phyloP scores from a whole-genome alignment of 2,113 vertebrate genomes.

The Corydoras sp. region DNA sequence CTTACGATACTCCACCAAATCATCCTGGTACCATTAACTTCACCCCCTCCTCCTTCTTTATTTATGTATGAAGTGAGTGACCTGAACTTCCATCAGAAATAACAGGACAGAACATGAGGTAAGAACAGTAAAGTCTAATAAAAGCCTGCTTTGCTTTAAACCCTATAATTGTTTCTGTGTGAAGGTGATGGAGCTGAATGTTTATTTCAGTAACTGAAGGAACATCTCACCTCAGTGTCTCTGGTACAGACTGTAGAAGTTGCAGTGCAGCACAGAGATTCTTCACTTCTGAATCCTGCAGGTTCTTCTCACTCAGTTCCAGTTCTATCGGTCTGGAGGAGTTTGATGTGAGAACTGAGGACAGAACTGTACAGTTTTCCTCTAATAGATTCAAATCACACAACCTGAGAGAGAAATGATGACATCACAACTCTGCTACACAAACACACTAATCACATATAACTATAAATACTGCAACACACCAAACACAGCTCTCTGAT shows the following conservation, averaged over 20 bases:
- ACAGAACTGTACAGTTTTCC: slow-evolving; percentile 10
- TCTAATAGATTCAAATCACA: slow-evolving; percentile 7
- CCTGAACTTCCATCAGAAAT: too few relatives aligned
- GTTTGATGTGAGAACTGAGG: neutral
- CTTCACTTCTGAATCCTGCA: neutral
- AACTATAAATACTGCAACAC: too few relatives aligned
- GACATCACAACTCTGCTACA: neutral
- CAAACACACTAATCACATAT: neutral
- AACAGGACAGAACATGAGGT: too few relatives aligned
- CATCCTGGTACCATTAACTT: too few relatives aligned
- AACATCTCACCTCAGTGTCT: slow-evolving; percentile 7
- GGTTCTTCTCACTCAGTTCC: slow-evolving; percentile 7
- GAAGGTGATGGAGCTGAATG: too few relatives aligned
- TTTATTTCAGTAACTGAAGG: too few relatives aligned
- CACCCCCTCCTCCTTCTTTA: too few relatives aligned
- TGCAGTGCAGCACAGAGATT: slow-evolving; percentile 7
- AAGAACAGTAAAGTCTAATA: neutral
- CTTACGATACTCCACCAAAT: too few relatives aligned
- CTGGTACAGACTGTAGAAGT: neutral
- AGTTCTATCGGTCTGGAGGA: neutral
- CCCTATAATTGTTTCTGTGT: neutral
- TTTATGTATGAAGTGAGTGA: too few relatives aligned
- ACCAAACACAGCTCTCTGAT: too few relatives aligned
- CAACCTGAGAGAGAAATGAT: slow-evolving; percentile 1
- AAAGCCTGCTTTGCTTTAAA: neutral